Evolutionary conservation across 2,888 invertebrate species (phyloP).

Genomic region (Agrilus biguttatus): DNA sequence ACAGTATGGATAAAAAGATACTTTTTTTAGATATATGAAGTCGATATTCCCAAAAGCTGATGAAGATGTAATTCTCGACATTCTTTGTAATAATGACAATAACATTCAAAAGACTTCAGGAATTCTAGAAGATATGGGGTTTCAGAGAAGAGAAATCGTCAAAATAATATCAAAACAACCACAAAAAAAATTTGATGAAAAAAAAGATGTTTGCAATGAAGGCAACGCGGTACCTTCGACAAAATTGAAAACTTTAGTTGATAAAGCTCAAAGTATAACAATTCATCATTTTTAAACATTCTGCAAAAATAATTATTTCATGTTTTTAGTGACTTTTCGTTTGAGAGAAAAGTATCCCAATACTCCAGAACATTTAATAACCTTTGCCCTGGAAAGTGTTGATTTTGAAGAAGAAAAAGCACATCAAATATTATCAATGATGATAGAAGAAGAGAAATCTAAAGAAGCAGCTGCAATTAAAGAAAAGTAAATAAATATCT

Average conservation of each 20-base stretch:
- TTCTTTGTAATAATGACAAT: slow-evolving; percentile 73
- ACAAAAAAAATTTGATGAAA: slow-evolving; percentile 8
- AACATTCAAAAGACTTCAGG: slow-evolving; percentile 83
- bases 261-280: slow-evolving; percentile 50
- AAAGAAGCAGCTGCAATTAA: slow-evolving; percentile 9
- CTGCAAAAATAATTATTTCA: neutral
- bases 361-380: slow-evolving; percentile 66
- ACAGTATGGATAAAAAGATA: neutral
- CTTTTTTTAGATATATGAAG: slow-evolving; percentile 63
- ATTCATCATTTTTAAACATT: neutral
- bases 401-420: slow-evolving; percentile 73
- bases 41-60: slow-evolving; percentile 83
- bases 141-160: slow-evolving; percentile 56
- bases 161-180: slow-evolving; percentile 36
- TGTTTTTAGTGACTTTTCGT: slow-evolving; percentile 47
- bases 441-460: slow-evolving; percentile 46
- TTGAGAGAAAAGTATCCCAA: slow-evolving; percentile 59
- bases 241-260: slow-evolving; percentile 50
- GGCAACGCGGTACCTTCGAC: slow-evolving; percentile 32
- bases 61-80: slow-evolving; percentile 71
- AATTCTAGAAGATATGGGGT: slow-evolving; percentile 65
- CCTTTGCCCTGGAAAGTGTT: slow-evolving; percentile 78
- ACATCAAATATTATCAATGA: slow-evolving; percentile 61
- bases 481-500: slow-evolving; percentile 1
- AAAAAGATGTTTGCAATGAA: neutral